Conservation (phyloP, 2,888 invertebrate species). For the Thelaira solivaga region DNA sequence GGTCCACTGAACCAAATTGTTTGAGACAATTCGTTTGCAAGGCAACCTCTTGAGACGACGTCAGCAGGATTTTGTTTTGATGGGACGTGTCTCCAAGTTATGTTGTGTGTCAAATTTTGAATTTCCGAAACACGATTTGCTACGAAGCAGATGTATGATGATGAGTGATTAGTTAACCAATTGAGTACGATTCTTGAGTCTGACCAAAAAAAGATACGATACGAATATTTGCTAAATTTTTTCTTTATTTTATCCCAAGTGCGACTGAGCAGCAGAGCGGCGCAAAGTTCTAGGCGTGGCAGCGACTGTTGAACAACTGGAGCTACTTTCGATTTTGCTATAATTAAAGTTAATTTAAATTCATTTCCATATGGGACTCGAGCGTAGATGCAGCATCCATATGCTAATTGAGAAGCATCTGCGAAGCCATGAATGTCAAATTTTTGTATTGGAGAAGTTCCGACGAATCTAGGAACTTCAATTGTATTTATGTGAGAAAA, state of each 20-base stretch:
- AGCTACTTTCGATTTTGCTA: conserved; percentile 54
- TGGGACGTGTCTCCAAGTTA: conserved; percentile 40
- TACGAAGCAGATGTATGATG: conserved; percentile 49
- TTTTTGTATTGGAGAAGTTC: neutral
- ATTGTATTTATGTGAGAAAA: conserved; percentile 1
- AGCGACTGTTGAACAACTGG: conserved; percentile 46
- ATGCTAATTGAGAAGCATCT: conserved; percentile 44
- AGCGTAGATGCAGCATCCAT: conserved; percentile 42
- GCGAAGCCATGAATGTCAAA: conserved; percentile 51
- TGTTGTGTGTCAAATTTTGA: conserved; percentile 37
- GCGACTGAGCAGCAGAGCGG: conserved; percentile 40
- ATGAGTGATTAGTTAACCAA: conserved; percentile 23
- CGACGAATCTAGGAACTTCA: conserved; percentile 22
- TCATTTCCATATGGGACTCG: neutral
- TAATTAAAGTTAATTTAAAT: conserved; percentile 10
- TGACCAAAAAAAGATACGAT: conserved; percentile 40
- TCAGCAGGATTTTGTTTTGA: conserved; percentile 46
- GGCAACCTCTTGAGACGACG: conserved; percentile 43
- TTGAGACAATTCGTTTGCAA: conserved; percentile 1
- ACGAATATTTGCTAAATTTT: neutral
- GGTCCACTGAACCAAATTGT: conserved; percentile 45
- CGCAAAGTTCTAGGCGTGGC: conserved; percentile 50
- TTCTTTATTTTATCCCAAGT: conserved; percentile 19
- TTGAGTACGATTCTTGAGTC: conserved; percentile 55
- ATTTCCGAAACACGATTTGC: conserved; percentile 53